phyloP scores from a whole-genome alignment of 2,888 invertebrate genomes.

The Prosapia bicincta region DNA sequence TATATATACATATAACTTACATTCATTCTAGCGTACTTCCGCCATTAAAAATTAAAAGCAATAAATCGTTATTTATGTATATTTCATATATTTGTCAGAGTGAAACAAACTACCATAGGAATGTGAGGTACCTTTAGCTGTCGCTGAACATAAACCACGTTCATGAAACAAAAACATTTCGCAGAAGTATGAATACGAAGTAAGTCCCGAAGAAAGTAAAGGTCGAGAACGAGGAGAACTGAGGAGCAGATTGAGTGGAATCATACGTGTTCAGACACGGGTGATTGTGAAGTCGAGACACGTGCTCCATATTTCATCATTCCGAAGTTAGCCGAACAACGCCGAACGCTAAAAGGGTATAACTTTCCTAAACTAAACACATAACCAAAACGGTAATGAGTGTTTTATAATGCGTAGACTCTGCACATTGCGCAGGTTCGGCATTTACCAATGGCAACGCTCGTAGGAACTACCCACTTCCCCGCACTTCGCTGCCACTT shows the following conservation, averaged over 20 bases:
- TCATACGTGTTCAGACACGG: background rate
- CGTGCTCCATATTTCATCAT: conserved; percentile 12
- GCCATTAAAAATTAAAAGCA: too few species aligned
- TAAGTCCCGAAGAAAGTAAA: background rate
- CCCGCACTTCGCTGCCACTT: background rate
- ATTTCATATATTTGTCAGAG: too few species aligned
- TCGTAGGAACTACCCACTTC: background rate
- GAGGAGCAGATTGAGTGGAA: background rate
- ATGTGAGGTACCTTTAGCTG: too few species aligned
- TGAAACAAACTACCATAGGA: too few species aligned
- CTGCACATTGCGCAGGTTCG: background rate
- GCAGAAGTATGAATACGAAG: background rate
- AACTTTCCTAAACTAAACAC: conserved; percentile 10
- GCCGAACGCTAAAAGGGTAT: background rate
- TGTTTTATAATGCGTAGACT: background rate
- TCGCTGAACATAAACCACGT: too few species aligned
- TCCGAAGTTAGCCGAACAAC: conserved; percentile 6
- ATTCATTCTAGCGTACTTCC: too few species aligned
- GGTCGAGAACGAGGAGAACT: background rate
- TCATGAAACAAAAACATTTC: background rate
- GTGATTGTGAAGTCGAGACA: conserved; percentile 5
- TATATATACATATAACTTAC: too few species aligned
- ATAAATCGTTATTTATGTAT: too few species aligned
- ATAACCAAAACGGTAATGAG: background rate
- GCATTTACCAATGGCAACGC: background rate